Conservation (phyloP, 1,140 invertebrate species). For the Bombus breviceps region DNA sequence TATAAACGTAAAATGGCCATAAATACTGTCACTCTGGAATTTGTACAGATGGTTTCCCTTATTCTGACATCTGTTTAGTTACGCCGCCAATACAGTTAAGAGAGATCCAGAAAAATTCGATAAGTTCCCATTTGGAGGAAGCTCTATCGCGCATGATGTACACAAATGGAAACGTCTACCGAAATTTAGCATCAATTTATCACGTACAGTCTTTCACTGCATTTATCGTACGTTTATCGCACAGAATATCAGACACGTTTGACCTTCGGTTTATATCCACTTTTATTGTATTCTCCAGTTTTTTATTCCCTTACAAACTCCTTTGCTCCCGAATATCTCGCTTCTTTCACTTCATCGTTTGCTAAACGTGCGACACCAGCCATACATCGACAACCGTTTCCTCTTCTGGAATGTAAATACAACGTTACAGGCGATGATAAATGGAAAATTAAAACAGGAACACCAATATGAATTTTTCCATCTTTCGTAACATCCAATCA, state of each 20-base stretch:
- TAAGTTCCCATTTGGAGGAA: constrained; percentile 1
- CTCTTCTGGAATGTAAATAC: not conserved
- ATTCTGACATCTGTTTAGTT: not conserved
- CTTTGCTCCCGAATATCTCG: not conserved
- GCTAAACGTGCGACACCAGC: not conserved
- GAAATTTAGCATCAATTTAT: constrained; percentile 31
- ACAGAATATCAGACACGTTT: not conserved
- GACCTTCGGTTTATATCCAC: not conserved
- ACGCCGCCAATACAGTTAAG: not conserved
- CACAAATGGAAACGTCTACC: not conserved
- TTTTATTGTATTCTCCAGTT: not conserved
- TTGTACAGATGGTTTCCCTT: not conserved
- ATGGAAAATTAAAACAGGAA: not conserved
- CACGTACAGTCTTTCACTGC: not conserved
- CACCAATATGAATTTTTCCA: not conserved
- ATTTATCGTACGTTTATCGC: not conserved
- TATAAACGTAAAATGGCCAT: too few species aligned
- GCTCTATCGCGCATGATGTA: not conserved
- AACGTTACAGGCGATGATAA: not conserved
- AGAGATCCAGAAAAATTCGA: not conserved
- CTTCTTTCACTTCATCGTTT: not conserved
- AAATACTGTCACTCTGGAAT: not conserved
- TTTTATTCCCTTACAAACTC: not conserved
- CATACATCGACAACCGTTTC: not conserved
- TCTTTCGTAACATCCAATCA: not conserved